Evolutionary conservation across 2,113 vertebrate genomes (phyloP).

Genomic region (Solea solea): DNA sequence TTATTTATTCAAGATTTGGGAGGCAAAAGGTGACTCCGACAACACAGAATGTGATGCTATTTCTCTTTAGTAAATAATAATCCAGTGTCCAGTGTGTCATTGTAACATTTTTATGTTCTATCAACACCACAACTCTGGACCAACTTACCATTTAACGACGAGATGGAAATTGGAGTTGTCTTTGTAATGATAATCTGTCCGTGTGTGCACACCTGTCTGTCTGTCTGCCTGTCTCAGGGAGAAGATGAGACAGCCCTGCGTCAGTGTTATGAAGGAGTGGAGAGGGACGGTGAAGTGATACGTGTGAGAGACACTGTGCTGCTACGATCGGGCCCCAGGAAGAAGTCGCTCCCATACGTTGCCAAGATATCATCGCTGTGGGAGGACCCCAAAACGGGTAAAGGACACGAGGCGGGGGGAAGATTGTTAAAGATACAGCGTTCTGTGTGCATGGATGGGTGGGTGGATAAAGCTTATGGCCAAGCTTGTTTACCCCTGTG

Average conservation of each 20-base stretch:
- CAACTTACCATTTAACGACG: too few relatives aligned
- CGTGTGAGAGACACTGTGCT: slow-evolving; percentile 93
- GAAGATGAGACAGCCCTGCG: slow-evolving; percentile 91
- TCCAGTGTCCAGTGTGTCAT: too few relatives aligned
- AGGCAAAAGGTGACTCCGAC: too few relatives aligned
- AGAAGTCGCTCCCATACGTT: slow-evolving; percentile 97
- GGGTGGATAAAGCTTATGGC: slow-evolving; percentile 3
- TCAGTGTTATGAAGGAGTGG: slow-evolving; percentile 95
- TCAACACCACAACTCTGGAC: too few relatives aligned
- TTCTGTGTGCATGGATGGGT: neutral
- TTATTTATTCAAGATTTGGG: too few relatives aligned
- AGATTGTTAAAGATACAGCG: neutral
- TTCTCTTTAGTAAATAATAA: too few relatives aligned
- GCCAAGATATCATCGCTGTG: slow-evolving; percentile 98
- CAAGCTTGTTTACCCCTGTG: slow-evolving; percentile 30
- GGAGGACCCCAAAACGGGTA: slow-evolving; percentile 98
- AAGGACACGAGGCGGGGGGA: neutral
- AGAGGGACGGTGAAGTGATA: slow-evolving; percentile 95
- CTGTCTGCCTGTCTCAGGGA: slow-evolving; percentile 79
- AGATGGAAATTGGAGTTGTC: too few relatives aligned
- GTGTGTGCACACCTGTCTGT: too few relatives aligned
- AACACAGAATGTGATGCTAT: too few relatives aligned
- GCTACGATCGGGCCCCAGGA: slow-evolving; percentile 93
- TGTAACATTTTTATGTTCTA: too few relatives aligned
- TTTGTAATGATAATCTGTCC: too few relatives aligned